These are phyloP conservation scores for Andricus grossulariae DNA, from an alignment of 1,140 invertebrate genomes.

Conservation along the genomic window DNA sequence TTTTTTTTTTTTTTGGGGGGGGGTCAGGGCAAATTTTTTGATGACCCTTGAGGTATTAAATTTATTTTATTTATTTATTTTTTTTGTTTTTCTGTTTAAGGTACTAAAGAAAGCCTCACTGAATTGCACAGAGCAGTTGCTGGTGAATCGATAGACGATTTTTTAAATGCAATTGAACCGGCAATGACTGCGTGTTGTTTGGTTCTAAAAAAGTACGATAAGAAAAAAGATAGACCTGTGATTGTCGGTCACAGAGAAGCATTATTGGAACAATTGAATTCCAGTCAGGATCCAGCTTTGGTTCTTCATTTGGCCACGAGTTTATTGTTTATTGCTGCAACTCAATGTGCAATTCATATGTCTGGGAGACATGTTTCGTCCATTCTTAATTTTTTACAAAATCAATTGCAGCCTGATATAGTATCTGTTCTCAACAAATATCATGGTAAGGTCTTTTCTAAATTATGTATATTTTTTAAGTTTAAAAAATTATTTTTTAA, in stretches of 20 bases:
- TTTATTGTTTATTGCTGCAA: slow-evolving; percentile 88
- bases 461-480: neutral
- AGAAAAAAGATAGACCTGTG: slow-evolving; percentile 88
- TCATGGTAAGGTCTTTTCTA: slow-evolving; percentile 81
- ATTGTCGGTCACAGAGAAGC: slow-evolving; percentile 87
- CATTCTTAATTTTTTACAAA: slow-evolving; percentile 85
- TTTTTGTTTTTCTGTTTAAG: no score
- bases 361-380: slow-evolving; percentile 93
- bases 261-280: slow-evolving; percentile 86
- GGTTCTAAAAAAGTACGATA: slow-evolving; percentile 91
- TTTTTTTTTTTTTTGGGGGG: no score
- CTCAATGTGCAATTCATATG: slow-evolving; percentile 89
- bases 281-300: slow-evolving; percentile 86
- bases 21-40: no score
- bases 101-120: slow-evolving; percentile 79
- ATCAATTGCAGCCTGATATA: slow-evolving; percentile 81
- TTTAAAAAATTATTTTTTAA: no score
- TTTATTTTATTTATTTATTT: no score
- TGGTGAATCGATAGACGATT: slow-evolving; percentile 84
- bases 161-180: slow-evolving; percentile 83
- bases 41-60: no score
- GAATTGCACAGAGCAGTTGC: slow-evolving; percentile 80
- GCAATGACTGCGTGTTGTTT: slow-evolving; percentile 87
- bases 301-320: slow-evolving; percentile 88
- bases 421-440: slow-evolving; percentile 81